Conservation (phyloP, 1,140 invertebrate species). For the Temnothorax curvispinosus region DNA sequence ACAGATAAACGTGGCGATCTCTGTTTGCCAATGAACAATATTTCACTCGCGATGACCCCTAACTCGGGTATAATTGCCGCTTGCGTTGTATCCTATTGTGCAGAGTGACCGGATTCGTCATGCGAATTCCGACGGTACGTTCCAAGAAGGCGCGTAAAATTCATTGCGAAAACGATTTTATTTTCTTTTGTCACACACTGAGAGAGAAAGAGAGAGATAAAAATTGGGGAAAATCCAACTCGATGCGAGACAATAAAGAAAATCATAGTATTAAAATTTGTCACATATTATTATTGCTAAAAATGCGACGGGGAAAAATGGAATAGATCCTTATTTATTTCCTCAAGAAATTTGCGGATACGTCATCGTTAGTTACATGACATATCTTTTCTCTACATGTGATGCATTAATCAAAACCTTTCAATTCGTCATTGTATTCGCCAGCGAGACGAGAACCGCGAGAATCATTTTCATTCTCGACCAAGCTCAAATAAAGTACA, state of each 20-base stretch:
- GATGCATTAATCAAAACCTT: conserved; percentile 44
- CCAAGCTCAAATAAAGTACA: background rate
- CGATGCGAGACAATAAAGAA: conserved; percentile 81
- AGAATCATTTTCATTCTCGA: conserved; percentile 15
- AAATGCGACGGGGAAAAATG: conserved; percentile 67
- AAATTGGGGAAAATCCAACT: conserved; percentile 60
- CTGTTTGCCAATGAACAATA: conserved; percentile 15
- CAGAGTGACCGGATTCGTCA: conserved; percentile 3
- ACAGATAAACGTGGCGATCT: conserved; percentile 15
- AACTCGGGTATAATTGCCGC: conserved; percentile 18
- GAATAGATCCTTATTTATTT: conserved; percentile 54
- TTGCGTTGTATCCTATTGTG: conserved; percentile 46
- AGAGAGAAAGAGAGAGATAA: conserved; percentile 38
- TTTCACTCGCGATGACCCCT: background rate
- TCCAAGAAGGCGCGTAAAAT: conserved; percentile 3
- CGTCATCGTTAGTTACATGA: conserved; percentile 50
- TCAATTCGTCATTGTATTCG: conserved; percentile 42
- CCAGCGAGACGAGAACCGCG: conserved; percentile 44
- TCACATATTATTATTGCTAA: conserved; percentile 80
- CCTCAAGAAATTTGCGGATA: conserved; percentile 43
- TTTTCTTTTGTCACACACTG: conserved; percentile 73
- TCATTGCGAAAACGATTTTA: conserved; percentile 46
- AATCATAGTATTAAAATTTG: conserved; percentile 78
- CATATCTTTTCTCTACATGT: conserved; percentile 53
- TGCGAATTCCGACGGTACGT: background rate